Conservation (phyloP, 2,113 vertebrate genomes). For the human region DNA sequence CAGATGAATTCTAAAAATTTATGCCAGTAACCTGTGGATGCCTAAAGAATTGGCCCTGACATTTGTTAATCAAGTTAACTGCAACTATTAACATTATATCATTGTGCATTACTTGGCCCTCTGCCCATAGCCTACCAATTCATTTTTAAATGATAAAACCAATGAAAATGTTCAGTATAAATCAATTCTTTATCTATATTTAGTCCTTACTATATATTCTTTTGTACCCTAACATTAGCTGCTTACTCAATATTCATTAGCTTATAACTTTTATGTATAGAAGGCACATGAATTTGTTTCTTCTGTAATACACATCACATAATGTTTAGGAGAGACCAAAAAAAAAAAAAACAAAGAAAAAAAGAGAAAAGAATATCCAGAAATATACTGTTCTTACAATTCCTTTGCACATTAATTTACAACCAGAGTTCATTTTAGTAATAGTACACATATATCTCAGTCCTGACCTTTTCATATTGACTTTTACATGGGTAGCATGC, state of each 20-base stretch:
- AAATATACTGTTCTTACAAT: neutral
- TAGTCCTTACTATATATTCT: neutral
- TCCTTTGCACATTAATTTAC: neutral
- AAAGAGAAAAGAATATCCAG: neutral
- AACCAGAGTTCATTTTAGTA: neutral
- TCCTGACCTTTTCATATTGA: conserved; percentile 64
- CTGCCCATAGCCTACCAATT: conserved; percentile 15
- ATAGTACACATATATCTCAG: neutral
- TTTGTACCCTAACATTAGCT: conserved; percentile 28
- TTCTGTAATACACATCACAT: neutral
- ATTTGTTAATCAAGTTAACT: neutral
- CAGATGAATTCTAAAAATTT: conserved; percentile 27
- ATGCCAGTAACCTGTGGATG: neutral
- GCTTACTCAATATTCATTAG: conserved; percentile 26
- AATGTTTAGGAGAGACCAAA: neutral
- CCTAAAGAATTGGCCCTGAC: neutral
- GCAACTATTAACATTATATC: neutral
- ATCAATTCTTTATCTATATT: conserved; percentile 5
- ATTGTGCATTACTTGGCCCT: neutral
- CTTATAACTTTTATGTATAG: neutral
- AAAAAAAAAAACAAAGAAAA: neutral
- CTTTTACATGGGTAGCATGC: conserved; percentile 77
- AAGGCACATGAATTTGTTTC: neutral
- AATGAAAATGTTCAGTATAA: conserved; percentile 7
- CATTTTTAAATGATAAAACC: conserved; percentile 24